Percentiles rank a stretch among this genome's conserved stretches.
phyloP scores from a whole-genome alignment of 2,797 vertebrate species.

The Lacerta viridis region DNA sequence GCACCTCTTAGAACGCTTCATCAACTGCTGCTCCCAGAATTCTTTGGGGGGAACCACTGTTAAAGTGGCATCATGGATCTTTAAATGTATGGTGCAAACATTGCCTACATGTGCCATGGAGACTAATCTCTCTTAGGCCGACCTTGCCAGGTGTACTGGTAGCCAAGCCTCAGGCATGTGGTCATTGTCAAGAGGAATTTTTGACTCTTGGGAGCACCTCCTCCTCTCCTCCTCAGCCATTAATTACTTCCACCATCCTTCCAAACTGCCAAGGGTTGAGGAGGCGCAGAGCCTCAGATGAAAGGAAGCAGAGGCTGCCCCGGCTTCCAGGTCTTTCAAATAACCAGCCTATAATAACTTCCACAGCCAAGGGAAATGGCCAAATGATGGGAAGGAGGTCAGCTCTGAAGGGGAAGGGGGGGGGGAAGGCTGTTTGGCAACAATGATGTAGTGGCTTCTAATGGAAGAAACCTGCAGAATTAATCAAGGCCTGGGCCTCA shows the following conservation, averaged over 20 bases:
- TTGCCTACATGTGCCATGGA: conserved; percentile 20
- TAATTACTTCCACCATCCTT: conserved; percentile 81
- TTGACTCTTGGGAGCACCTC: conserved; percentile 78
- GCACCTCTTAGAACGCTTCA: no score
- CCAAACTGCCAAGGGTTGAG: conserved; percentile 79
- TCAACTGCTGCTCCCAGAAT: no score
- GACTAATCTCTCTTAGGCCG: conserved; percentile 67
- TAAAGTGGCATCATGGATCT: no score
- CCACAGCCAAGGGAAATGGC: conserved; percentile 73
- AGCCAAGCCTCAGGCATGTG: conserved; percentile 75
- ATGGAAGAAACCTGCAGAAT: conserved; percentile 75
- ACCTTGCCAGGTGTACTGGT: conserved; percentile 75
- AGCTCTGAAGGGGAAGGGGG: conserved; percentile 61
- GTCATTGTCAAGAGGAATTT: conserved; percentile 83
- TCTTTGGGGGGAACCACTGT: no score
- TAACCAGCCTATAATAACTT: conserved; percentile 80
- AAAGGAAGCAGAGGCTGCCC: conserved; percentile 74
- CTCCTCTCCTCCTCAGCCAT: conserved; percentile 73
- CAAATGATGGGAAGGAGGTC: conserved; percentile 67
- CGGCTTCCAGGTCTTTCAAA: conserved; percentile 78
- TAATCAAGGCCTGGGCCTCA: conserved; percentile 74
- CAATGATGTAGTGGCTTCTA: conserved; percentile 76
- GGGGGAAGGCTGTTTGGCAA: conserved; percentile 55
- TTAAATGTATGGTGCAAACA: no score
- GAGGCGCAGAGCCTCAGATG: conserved; percentile 76